A percentile compares a stretch with the other conserved stretches of the same genome.
Evolutionary conservation across 1,140 invertebrate genomes (phyloP).

Genomic region (Lasioglossum albipes): DNA sequence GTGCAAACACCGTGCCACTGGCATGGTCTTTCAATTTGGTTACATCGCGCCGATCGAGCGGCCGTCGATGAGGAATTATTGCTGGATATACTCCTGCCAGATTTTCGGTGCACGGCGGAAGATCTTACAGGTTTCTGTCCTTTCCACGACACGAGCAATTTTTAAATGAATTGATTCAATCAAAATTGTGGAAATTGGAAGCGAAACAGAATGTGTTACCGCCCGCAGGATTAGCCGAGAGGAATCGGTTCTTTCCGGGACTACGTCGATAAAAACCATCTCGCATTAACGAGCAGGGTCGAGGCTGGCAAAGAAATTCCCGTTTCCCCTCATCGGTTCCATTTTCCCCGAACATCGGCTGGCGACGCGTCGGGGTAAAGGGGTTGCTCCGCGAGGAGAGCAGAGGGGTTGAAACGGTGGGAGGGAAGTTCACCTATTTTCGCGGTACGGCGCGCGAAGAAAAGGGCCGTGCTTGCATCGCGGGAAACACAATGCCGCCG

Average conservation of each 20-base stretch:
- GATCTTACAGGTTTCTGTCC: too few relatives aligned
- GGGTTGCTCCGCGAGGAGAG: neutral
- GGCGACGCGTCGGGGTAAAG: neutral
- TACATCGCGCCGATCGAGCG: neutral
- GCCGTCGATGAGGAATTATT: neutral
- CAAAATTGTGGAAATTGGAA: too few relatives aligned
- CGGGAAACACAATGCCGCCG: constrained; percentile 31
- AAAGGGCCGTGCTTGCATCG: constrained; percentile 34
- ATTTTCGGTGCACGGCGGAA: too few relatives aligned
- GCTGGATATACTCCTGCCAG: neutral
- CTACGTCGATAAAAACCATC: neutral
- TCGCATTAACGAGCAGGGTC: constrained; percentile 4
- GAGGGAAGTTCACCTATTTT: constrained; percentile 45
- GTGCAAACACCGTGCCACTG: neutral
- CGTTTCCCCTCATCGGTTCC: constrained; percentile 8
- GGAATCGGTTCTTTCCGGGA: neutral
- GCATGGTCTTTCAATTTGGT: neutral
- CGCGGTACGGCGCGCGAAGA: constrained; percentile 21
- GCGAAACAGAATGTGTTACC: too few relatives aligned
- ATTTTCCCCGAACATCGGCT: constrained; percentile 15
- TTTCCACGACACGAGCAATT: too few relatives aligned
- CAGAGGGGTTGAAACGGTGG: neutral
- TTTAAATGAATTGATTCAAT: too few relatives aligned
- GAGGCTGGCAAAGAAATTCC: neutral
- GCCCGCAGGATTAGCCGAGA: neutral